A percentile compares a stretch with the other conserved stretches of the same genome.
phyloP scores from a whole-genome alignment of 1,140 invertebrate genomes.

The Drosophila tropicalis region DNA sequence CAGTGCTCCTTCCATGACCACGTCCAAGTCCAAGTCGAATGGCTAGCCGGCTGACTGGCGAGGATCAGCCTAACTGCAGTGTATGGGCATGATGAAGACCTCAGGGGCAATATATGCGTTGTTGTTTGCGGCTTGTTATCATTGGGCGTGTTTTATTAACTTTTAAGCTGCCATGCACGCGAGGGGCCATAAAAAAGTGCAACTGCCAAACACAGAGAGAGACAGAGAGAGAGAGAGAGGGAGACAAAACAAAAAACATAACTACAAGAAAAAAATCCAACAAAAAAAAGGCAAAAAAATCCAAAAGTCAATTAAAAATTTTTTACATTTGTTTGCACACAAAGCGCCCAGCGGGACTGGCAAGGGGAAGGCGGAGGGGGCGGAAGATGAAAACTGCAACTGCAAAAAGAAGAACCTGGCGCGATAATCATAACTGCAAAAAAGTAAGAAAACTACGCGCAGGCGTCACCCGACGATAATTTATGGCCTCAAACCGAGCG shows the following conservation, averaged over 20 bases:
- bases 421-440: slow-evolving; percentile 82
- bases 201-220: slow-evolving; percentile 48
- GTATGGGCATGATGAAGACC: slow-evolving; percentile 68
- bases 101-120: slow-evolving; percentile 73
- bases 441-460: slow-evolving; percentile 79
- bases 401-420: slow-evolving; percentile 45
- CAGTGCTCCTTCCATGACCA: not conserved
- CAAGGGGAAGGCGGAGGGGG: too few relatives aligned
- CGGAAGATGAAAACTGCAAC: slow-evolving; percentile 22
- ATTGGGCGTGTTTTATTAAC: slow-evolving; percentile 82
- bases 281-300: slow-evolving; percentile 24
- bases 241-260: not conserved
- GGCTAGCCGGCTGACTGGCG: slow-evolving; percentile 17
- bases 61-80: not conserved
- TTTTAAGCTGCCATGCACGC: slow-evolving; percentile 79
- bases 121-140: slow-evolving; percentile 74
- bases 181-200: slow-evolving; percentile 80
- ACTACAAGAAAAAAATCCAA: too few relatives aligned
- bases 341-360: slow-evolving; percentile 17
- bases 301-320: slow-evolving; percentile 82
- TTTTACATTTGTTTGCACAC: slow-evolving; percentile 81
- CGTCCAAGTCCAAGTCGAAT: not conserved
- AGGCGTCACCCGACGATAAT: slow-evolving; percentile 75
- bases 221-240: not conserved
- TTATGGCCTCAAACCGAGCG: slow-evolving; percentile 57